A percentile compares a stretch with the other conserved stretches of the same genome.
phyloP scores from a whole-genome alignment of 2,888 invertebrate species.

The Ecliptopera silaceata region DNA sequence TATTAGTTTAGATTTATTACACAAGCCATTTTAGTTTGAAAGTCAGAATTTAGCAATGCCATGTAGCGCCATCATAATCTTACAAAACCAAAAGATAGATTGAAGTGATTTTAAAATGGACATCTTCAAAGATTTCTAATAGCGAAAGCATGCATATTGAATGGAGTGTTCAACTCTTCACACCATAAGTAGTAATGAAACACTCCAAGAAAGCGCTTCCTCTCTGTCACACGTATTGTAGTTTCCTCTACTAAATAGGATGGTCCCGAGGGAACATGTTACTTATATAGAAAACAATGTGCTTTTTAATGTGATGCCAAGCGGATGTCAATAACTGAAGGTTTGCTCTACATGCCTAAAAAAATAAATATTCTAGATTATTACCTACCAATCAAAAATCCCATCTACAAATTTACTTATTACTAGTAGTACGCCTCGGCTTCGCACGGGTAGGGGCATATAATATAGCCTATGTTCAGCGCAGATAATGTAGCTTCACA shows the following conservation, averaged over 20 bases:
- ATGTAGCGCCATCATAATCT: not conserved
- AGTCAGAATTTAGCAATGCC: not conserved
- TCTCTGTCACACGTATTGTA: conserved; percentile 19
- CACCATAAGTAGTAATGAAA: conserved; percentile 5
- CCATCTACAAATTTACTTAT: too few species aligned
- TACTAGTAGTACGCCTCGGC: too few species aligned
- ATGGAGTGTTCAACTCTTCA: conserved; percentile 11
- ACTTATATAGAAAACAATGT: conserved; percentile 29
- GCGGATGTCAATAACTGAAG: conserved; percentile 16
- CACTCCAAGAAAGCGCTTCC: conserved; percentile 24
- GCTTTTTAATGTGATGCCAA: conserved; percentile 1
- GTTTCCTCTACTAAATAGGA: conserved; percentile 22
- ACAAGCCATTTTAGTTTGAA: too few species aligned
- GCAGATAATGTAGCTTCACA: too few species aligned
- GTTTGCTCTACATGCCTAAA: not conserved
- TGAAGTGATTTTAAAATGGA: conserved; percentile 19
- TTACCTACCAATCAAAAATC: too few species aligned
- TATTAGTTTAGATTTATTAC: too few species aligned
- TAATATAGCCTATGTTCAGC: too few species aligned
- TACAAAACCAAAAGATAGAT: conserved; percentile 3
- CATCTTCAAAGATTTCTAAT: conserved; percentile 22
- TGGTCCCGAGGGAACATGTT: conserved; percentile 17
- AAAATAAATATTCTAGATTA: not conserved
- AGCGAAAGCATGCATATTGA: conserved; percentile 21
- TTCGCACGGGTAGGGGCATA: too few species aligned